Conservation (phyloP, 2,888 invertebrate species). For the Calliphora vomitoria region DNA sequence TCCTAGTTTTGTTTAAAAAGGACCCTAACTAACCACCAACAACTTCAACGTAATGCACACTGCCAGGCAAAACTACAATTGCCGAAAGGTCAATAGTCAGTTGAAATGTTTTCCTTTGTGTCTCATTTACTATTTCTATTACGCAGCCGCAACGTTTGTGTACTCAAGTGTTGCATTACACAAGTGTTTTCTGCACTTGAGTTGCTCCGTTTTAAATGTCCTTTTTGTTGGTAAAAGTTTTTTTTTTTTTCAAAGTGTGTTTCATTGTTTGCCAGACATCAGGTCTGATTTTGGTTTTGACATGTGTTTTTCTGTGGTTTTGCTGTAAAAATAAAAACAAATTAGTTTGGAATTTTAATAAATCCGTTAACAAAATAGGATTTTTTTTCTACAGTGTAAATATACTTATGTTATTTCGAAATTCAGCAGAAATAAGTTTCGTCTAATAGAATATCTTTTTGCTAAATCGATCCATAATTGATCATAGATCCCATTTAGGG, state of each 20-base stretch:
- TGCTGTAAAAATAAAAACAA: slow-evolving; percentile 19
- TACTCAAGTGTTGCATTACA: slow-evolving; percentile 75
- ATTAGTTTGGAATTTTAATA: slow-evolving; percentile 41
- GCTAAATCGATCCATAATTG: no score
- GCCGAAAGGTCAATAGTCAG: slow-evolving; percentile 64
- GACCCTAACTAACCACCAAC: slow-evolving; percentile 59
- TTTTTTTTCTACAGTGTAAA: not conserved
- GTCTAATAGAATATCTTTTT: no score
- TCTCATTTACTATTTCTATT: slow-evolving; percentile 60
- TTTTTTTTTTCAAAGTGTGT: slow-evolving; percentile 63
- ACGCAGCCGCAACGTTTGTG: slow-evolving; percentile 75
- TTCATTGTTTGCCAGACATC: slow-evolving; percentile 71
- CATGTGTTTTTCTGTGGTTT: slow-evolving; percentile 72
- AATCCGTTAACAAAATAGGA: not conserved
- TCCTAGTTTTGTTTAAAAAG: slow-evolving; percentile 35
- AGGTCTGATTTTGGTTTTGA: slow-evolving; percentile 69
- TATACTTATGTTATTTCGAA: not conserved
- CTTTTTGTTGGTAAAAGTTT: slow-evolving; percentile 32
- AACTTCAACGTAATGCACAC: not conserved
- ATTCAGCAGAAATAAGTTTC: no score
- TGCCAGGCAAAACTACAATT: slow-evolving; percentile 30
- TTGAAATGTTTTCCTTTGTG: slow-evolving; percentile 46
- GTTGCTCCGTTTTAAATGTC: slow-evolving; percentile 49
- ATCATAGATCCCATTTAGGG: no score
- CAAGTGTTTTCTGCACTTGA: slow-evolving; percentile 74